These are phyloP conservation scores for Cataglyphis livida DNA, from an alignment of 2,888 invertebrate genomes.

Conservation along the genomic window DNA sequence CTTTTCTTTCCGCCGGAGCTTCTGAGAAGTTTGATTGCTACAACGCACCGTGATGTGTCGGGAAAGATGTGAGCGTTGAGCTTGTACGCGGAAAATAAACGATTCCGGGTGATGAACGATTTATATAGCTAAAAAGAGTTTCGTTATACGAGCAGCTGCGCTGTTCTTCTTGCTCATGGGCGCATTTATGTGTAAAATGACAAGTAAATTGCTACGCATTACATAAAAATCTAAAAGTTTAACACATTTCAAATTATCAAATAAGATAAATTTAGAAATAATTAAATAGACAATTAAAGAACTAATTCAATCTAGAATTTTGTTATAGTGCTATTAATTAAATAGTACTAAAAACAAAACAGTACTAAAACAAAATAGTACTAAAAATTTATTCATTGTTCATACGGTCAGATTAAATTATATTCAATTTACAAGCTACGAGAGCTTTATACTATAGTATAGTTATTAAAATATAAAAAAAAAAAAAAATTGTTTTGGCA, in stretches of 20 bases:
- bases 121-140: conserved; percentile 51
- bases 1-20: conserved; percentile 33
- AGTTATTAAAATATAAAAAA: no score
- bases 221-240: conserved; percentile 1
- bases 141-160: conserved; percentile 42
- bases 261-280: not conserved
- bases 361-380: not conserved
- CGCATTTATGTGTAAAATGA: not conserved
- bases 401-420: not conserved
- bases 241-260: conserved; percentile 15
- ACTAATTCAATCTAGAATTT: not conserved
- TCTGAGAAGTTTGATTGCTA: conserved; percentile 73
- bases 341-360: not conserved
- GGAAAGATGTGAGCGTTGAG: conserved; percentile 60
- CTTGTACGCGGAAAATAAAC: conserved; percentile 59
- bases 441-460: not conserved
- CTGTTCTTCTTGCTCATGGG: not conserved
- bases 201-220: not conserved
- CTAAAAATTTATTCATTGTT: not conserved
- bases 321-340: conserved; percentile 14
- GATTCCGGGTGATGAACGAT: conserved; percentile 51
- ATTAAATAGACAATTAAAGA: not conserved
- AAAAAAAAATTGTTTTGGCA: not conserved
- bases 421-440: not conserved
- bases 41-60: conserved; percentile 62